Conservation (phyloP, 1,140 invertebrate genomes). For the Apis florea region DNA sequence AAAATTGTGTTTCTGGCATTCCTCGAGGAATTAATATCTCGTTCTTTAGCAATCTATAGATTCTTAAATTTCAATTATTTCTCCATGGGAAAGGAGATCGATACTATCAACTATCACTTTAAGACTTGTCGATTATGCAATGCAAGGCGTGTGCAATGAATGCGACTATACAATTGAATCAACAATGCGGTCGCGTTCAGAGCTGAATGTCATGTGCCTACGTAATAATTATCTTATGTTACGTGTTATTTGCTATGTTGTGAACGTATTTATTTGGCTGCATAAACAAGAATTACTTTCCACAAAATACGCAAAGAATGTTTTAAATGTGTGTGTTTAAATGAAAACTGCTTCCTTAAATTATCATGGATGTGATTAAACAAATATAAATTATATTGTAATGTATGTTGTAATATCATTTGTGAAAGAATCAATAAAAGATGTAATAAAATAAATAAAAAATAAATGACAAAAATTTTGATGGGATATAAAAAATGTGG, state of each 20-base stretch:
- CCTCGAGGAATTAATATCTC: too few relatives aligned
- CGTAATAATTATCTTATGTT: constrained; percentile 55
- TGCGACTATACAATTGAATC: constrained; percentile 33
- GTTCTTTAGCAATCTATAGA: not conserved
- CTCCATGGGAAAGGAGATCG: not conserved
- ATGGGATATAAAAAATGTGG: too few relatives aligned
- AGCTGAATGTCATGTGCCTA: constrained; percentile 54
- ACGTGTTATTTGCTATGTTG: constrained; percentile 37
- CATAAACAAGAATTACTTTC: not conserved
- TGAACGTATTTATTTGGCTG: constrained; percentile 1
- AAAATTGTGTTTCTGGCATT: too few relatives aligned
- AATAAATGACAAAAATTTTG: not conserved
- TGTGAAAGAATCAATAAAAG: not conserved
- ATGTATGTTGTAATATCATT: not conserved
- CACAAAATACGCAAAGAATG: not conserved
- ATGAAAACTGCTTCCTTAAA: not conserved
- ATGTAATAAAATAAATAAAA: not conserved
- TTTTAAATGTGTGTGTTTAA: not conserved
- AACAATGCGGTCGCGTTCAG: constrained; percentile 51
- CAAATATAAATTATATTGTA: not conserved
- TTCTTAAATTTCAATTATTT: not conserved
- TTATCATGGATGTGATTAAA: not conserved
- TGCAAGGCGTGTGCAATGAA: constrained; percentile 43
- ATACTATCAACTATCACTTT: constrained; percentile 16
- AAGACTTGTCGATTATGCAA: constrained; percentile 37